These are phyloP conservation scores for Neria commutata DNA, from an alignment of 2,888 invertebrate species.

Conservation along the genomic window DNA sequence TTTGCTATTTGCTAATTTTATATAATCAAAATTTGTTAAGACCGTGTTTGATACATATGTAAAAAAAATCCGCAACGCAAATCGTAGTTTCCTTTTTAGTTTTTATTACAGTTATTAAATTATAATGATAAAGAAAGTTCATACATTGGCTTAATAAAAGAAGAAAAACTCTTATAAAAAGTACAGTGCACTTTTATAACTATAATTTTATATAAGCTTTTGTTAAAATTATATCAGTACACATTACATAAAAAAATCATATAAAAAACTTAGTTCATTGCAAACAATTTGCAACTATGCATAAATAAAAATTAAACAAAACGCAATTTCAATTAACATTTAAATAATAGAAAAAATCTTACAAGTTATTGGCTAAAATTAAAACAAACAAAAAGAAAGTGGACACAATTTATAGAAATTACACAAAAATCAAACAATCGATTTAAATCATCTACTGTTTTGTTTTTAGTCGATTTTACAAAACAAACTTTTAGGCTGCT, in stretches of 20 bases:
- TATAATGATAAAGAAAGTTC: no score
- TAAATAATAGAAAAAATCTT: neutral
- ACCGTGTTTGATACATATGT: no score
- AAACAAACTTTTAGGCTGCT: no score
- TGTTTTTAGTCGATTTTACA: no score
- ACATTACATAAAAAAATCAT: constrained; percentile 44
- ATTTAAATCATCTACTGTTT: neutral
- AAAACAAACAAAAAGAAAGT: neutral
- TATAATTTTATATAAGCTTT: constrained; percentile 25
- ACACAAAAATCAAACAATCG: neutral
- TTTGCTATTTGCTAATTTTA: no score
- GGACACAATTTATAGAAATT: neutral
- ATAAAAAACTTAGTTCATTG: constrained; percentile 18
- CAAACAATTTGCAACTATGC: neutral
- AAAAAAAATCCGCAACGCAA: neutral
- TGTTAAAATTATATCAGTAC: constrained; percentile 57
- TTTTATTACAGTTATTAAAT: neutral
- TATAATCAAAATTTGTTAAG: no score
- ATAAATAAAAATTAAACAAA: neutral
- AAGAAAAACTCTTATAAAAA: neutral
- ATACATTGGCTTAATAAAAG: no score
- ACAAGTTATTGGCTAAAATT: neutral
- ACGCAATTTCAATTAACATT: neutral
- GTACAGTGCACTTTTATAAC: constrained; percentile 11
- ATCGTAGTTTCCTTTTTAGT: neutral